A percentile compares a stretch with the other conserved stretches of the same genome.
Evolutionary conservation across 2,888 invertebrate species (phyloP).

Genomic region (Osmoderma eremita): DNA sequence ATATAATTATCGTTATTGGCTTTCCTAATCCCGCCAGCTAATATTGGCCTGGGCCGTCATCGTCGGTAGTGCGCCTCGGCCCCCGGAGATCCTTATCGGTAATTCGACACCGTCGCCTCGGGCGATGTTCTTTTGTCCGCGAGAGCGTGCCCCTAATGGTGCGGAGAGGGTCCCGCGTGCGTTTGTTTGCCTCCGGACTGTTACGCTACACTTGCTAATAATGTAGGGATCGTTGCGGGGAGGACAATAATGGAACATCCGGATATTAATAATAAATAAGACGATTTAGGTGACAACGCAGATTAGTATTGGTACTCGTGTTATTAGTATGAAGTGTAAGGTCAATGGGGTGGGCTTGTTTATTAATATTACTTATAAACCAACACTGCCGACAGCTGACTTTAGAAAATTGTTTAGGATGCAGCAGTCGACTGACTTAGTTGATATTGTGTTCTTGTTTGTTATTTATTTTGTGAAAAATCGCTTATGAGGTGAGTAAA

Average conservation of each 20-base stretch:
- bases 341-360: too few relatives aligned
- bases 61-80: conserved; percentile 37
- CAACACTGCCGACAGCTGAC: too few relatives aligned
- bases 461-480: too few relatives aligned
- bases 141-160: conserved; percentile 59
- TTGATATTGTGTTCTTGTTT: too few relatives aligned
- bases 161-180: conserved; percentile 49
- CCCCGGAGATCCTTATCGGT: conserved; percentile 55
- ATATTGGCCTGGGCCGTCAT: conserved; percentile 46
- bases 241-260: conserved; percentile 23
- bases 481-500: too few relatives aligned
- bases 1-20: conserved; percentile 66
- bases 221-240: conserved; percentile 8
- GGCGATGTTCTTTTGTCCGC: conserved; percentile 57
- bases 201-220: conserved; percentile 35
- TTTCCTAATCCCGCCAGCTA: conserved; percentile 61
- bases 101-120: conserved; percentile 58
- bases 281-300: conserved; percentile 19
- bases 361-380: too few relatives aligned
- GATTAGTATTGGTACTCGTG: too few relatives aligned
- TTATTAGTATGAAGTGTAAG: too few relatives aligned
- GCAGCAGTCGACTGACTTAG: too few relatives aligned
- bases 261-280: conserved; percentile 34
- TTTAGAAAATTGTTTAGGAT: too few relatives aligned
- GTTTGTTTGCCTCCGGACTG: conserved; percentile 31